Percentiles rank a stretch among this genome's conserved stretches.
These are phyloP conservation scores for Asteroscopus sphinx DNA, from an alignment of 2,888 invertebrate genomes.

Conservation along the genomic window DNA sequence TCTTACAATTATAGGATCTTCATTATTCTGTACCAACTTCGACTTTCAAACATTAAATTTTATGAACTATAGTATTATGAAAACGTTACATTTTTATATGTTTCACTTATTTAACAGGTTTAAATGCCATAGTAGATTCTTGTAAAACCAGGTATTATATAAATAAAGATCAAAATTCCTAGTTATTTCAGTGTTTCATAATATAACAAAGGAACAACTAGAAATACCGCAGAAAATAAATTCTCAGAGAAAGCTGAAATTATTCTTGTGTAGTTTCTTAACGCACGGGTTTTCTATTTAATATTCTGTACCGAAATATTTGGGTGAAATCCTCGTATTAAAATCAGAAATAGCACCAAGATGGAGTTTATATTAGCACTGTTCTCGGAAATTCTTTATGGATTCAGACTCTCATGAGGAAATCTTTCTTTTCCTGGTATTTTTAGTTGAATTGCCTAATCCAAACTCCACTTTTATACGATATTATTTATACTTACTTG, in stretches of 20 bases:
- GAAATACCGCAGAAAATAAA: constrained; percentile 40
- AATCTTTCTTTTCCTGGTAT: too few relatives aligned
- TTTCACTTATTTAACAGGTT: background rate
- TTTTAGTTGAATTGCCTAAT: too few relatives aligned
- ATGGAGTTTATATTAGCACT: background rate
- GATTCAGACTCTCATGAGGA: too few relatives aligned
- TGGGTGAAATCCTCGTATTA: constrained; percentile 18
- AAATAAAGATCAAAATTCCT: constrained; percentile 25
- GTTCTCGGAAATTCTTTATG: too few relatives aligned
- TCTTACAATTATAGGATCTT: too few relatives aligned
- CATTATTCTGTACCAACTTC: too few relatives aligned
- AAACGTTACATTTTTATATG: too few relatives aligned
- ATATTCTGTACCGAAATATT: constrained; percentile 25
- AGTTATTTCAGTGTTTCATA: constrained; percentile 34
- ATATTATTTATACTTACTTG: too few relatives aligned
- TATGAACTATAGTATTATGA: too few relatives aligned
- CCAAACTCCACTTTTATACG: too few relatives aligned
- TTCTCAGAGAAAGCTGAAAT: constrained; percentile 46
- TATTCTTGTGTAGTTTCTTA: constrained; percentile 50
- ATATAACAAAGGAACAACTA: constrained; percentile 33
- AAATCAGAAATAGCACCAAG: constrained; percentile 2
- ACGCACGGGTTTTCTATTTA: constrained; percentile 30
- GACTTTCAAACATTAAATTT: too few relatives aligned
- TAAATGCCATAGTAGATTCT: background rate
- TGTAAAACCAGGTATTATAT: constrained; percentile 22